Percentiles rank a stretch among this genome's conserved stretches.
Conservation (phyloP, 2,888 invertebrate genomes). For the Drosophila anomalata region DNA sequence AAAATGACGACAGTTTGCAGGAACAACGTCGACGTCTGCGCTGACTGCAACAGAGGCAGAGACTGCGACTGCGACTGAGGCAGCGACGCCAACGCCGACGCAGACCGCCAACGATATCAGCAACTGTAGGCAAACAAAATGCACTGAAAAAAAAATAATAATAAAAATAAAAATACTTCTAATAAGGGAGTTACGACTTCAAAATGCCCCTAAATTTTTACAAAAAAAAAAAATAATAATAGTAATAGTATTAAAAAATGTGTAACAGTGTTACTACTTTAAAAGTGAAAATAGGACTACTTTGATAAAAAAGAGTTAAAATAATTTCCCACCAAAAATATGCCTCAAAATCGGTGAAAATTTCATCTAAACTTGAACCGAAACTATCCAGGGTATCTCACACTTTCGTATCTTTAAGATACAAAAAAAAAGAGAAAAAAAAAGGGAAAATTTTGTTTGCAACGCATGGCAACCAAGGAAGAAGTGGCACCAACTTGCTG, state of each 20-base stretch:
- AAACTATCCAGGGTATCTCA: constrained; percentile 1
- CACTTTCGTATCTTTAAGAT: background rate
- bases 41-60: constrained; percentile 35
- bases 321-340: no score
- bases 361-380: background rate
- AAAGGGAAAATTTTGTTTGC: constrained; percentile 40
- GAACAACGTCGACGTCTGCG: constrained; percentile 15
- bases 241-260: no score
- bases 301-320: no score
- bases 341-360: no score
- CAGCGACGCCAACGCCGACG: constrained; percentile 6
- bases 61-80: background rate
- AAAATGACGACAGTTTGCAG: constrained; percentile 71
- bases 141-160: constrained; percentile 41
- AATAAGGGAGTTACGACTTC: background rate
- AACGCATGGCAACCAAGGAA: constrained; percentile 63
- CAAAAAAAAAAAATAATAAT: no score
- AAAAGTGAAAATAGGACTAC: no score
- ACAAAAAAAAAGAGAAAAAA: background rate
- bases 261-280: no score
- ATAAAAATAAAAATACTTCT: background rate
- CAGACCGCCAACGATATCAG: constrained; percentile 45
- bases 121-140: constrained; percentile 64
- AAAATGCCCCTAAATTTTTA: no score
- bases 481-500: constrained; percentile 64